Base-by-base conservation (phyloP, 1,140 invertebrate species). In the Panagrolaimus sp. region DNA sequence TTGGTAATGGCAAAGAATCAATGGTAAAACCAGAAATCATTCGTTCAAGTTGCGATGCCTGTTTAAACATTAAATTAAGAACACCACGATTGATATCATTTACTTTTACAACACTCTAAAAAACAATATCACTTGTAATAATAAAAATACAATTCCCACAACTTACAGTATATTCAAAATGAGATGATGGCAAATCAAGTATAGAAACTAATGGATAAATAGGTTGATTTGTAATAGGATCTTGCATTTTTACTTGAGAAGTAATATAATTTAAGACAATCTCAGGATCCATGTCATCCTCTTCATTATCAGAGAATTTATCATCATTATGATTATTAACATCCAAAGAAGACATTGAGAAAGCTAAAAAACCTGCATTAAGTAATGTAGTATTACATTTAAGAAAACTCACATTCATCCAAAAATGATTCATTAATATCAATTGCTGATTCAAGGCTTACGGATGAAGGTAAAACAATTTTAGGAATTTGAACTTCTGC, bases 151-250 rank as follows among this genome's bases (percentile, higher is more conserved):
- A n/a, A n/a, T n/a, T n/a, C n/a, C n/a, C n/a, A n/a, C n/a, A 25
- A 20, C 51, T 13, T n/a, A 57, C 51, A 27, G 51, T 57, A 25
- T 20, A 57, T 27, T 57, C 51, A 27, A 57, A 57, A 57, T 57
- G 51, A 25, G 51, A 57, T 20, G n/a, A 14, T 16, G 51, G 51
- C 4, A 57, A 8, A 11, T 57, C 11, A 27, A 57, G 20, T 20
- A 57, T 57, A 20, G 51, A 25, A 2, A 57, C 51, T 1, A 57
- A 13, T 9, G 51, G 51, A 27, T 57, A 57, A 27, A 57, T 57
- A 5, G 51, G 20, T 27, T 57, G n/a, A 27, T 57, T 57, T 4
- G 51, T 25, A 27, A 25, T 11, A 11, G 51, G 51, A 16, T 57
- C 51, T 11, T 27, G 20, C 51, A 57, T 57, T 20, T 57, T 57